phyloP scores from a whole-genome alignment of 2,113 vertebrate genomes.

The Elanus axillaris region DNA sequence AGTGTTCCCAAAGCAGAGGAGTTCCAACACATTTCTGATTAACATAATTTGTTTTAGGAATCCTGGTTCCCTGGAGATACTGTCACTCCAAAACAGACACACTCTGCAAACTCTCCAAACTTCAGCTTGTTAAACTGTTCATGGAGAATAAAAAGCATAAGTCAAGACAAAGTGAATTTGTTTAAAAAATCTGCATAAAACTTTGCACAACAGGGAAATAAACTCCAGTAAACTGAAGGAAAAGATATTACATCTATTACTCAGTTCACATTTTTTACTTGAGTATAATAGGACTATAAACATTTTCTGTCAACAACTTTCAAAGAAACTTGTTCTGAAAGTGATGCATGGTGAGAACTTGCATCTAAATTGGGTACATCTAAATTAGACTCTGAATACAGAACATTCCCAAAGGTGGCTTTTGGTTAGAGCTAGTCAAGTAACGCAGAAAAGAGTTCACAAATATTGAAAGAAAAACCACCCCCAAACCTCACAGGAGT shows the following conservation, averaged over 20 bases:
- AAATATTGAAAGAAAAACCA: not conserved
- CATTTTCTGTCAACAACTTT: constrained; percentile 54
- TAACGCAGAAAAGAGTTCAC: not conserved
- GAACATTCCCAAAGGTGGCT: constrained; percentile 45
- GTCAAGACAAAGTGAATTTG: not conserved
- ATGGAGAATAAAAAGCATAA: not conserved
- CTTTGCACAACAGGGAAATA: constrained; percentile 17
- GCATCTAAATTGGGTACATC: constrained; percentile 30
- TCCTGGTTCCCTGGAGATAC: constrained; percentile 10
- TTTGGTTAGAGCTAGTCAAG: constrained; percentile 2
- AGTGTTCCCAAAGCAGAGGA: not conserved
- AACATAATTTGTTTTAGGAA: constrained; percentile 32
- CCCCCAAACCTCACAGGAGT: not conserved
- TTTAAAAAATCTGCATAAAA: not conserved
- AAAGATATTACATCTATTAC: constrained; percentile 23
- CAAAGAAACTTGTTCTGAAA: constrained; percentile 45
- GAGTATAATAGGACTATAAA: constrained; percentile 30
- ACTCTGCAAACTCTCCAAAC: not conserved
- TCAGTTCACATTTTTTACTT: constrained; percentile 14
- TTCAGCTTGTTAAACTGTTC: not conserved
- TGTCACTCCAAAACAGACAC: not conserved
- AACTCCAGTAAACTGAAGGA: not conserved
- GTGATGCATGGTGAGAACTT: constrained; percentile 47
- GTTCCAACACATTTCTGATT: not conserved
- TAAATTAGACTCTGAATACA: constrained; percentile 25